phyloP scores from a whole-genome alignment of 1,140 invertebrate species.

The Paraescarpia echinospica region DNA sequence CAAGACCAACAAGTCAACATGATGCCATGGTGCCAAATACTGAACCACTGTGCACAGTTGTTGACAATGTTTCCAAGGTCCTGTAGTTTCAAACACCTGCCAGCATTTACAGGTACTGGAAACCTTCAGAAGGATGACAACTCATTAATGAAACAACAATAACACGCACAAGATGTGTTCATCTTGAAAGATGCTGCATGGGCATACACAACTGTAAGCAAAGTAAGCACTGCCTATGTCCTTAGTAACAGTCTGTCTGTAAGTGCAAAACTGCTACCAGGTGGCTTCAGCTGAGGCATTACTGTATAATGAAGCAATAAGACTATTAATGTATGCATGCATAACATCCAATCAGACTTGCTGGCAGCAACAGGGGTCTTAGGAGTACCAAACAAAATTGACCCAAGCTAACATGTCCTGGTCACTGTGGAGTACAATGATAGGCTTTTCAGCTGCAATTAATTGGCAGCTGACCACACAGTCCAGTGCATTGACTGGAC shows the following conservation, averaged over 20 bases:
- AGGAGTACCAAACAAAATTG: not conserved
- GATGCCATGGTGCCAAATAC: not conserved
- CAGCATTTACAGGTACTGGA: not conserved
- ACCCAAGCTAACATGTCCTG: slow-evolving; percentile 3
- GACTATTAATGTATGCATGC: not conserved
- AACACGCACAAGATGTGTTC: not conserved
- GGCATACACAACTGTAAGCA: not conserved
- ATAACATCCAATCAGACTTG: not conserved
- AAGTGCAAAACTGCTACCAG: not conserved
- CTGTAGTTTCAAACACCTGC: not conserved
- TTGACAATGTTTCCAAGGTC: not conserved
- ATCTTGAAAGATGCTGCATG: not conserved
- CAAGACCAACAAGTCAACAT: not conserved
- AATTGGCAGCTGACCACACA: not conserved
- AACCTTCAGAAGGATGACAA: not conserved
- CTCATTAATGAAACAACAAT: not conserved
- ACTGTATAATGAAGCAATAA: not conserved
- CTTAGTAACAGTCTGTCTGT: not conserved
- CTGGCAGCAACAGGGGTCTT: not conserved
- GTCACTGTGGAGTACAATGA: not conserved
- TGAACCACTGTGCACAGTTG: not conserved
- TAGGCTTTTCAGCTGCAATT: not conserved
- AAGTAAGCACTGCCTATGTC: not conserved
- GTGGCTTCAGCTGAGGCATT: not conserved
- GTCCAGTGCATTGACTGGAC: not conserved